Percentiles rank a stretch among this genome's conserved stretches.
These are phyloP conservation scores for Gouania willdenowi DNA, from an alignment of 2,797 vertebrate species.

Conservation along the genomic window DNA sequence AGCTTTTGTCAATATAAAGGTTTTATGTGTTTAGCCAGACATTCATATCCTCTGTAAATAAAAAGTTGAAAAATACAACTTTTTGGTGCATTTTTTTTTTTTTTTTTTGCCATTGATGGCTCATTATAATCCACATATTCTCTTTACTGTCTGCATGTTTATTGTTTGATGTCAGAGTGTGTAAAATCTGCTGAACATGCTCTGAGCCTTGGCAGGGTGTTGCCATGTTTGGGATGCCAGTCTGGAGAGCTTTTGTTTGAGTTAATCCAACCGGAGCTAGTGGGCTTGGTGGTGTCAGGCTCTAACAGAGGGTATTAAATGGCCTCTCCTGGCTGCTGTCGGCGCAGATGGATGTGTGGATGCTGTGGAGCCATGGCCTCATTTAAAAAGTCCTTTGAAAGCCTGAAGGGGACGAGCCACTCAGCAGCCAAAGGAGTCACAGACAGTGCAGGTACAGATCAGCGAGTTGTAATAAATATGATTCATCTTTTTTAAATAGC, in stretches of 20 bases:
- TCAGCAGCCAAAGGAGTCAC: constrained; percentile 66
- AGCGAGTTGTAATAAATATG: too few species aligned
- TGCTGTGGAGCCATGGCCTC: constrained; percentile 69
- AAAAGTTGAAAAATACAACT: constrained; percentile 58
- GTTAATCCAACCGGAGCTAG: constrained; percentile 68
- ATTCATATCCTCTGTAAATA: constrained; percentile 82
- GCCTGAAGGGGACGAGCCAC: constrained; percentile 64
- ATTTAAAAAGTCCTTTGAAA: constrained; percentile 77
- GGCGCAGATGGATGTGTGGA: constrained; percentile 36
- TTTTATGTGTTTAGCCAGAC: constrained; percentile 79
- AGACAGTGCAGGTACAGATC: constrained; percentile 63
- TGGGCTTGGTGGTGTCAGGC: constrained; percentile 33
- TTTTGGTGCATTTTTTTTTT: background rate
- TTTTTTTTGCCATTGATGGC: too few species aligned
- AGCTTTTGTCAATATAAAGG: constrained; percentile 77
- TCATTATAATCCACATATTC: background rate
- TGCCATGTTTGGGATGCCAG: constrained; percentile 61
- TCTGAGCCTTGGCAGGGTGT: constrained; percentile 27
- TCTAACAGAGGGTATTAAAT: constrained; percentile 69
- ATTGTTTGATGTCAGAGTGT: constrained; percentile 33
- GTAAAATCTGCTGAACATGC: constrained; percentile 69
- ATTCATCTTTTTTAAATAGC: too few species aligned
- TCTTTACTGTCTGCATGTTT: constrained; percentile 31
- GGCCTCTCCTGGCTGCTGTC: constrained; percentile 6
- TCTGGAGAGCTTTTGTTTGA: constrained; percentile 57